These are phyloP conservation scores for Erynnis tages DNA, from an alignment of 2,888 invertebrate species.

Conservation along the genomic window DNA sequence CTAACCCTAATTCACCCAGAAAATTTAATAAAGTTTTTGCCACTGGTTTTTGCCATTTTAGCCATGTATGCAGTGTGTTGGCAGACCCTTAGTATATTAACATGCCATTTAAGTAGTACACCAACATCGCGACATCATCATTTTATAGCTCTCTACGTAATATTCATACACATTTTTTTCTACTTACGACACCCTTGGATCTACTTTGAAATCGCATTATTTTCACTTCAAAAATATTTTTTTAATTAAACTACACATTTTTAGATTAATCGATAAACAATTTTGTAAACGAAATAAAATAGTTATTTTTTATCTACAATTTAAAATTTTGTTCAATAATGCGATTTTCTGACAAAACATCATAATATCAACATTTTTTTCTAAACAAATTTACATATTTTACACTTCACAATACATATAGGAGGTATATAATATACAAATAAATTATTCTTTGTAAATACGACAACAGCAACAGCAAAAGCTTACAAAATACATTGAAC, in stretches of 20 bases:
- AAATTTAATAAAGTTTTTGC: neutral
- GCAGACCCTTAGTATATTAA: slow-evolving; percentile 53
- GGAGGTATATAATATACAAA: slow-evolving; percentile 31
- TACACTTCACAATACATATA: slow-evolving; percentile 37
- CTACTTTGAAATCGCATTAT: slow-evolving; percentile 54
- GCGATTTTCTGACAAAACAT: slow-evolving; percentile 27
- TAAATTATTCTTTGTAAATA: slow-evolving; percentile 43
- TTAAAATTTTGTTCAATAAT: slow-evolving; percentile 24
- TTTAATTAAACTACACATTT: neutral
- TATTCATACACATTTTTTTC: slow-evolving; percentile 26
- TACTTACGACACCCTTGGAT: slow-evolving; percentile 72
- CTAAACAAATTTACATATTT: slow-evolving; percentile 36
- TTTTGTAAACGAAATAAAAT: neutral
- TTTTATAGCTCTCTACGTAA: too few species aligned
- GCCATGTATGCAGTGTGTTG: slow-evolving; percentile 79
- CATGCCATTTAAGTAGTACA: too few species aligned
- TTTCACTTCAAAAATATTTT: too few species aligned
- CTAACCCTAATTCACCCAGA: neutral
- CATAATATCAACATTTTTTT: slow-evolving; percentile 24
- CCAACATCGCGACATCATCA: too few species aligned
- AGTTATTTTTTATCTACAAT: neutral
- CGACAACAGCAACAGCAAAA: slow-evolving; percentile 63
- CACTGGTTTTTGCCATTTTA: slow-evolving; percentile 42
- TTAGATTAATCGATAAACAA: too few species aligned
- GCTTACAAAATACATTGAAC: slow-evolving; percentile 55